phyloP scores from a whole-genome alignment of 2,888 invertebrate species.

The Microctonus hyperodae region DNA sequence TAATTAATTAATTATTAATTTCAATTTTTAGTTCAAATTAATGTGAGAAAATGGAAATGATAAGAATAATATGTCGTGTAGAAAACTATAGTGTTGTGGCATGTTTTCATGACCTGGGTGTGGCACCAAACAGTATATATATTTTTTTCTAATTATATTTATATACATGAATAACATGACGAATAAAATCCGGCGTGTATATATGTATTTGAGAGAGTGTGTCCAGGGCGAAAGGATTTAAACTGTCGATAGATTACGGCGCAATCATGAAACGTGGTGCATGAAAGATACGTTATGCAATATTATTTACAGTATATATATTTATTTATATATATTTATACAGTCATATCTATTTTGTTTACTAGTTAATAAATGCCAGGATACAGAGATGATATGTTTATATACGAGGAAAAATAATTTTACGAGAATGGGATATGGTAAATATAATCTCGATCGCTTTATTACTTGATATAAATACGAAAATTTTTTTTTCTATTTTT shows the following conservation, averaged over 20 bases:
- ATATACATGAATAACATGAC: constrained; percentile 5
- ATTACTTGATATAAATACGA: neutral
- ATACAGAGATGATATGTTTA: neutral
- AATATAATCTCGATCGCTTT: neutral
- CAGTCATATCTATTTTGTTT: neutral
- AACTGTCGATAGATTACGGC: neutral
- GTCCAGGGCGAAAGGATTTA: constrained; percentile 36
- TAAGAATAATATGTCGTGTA: neutral
- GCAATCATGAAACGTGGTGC: constrained; percentile 21
- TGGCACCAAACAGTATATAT: constrained; percentile 32
- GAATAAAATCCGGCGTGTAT: constrained; percentile 34
- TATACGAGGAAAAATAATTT: neutral
- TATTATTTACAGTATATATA: neutral
- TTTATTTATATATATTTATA: neutral
- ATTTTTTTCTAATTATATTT: neutral
- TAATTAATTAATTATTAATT: neutral
- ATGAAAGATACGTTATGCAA: constrained; percentile 5
- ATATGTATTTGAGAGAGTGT: constrained; percentile 17
- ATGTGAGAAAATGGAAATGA: neutral
- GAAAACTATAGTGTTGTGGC: constrained; percentile 17
- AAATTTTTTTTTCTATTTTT: neutral
- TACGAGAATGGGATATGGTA: neutral
- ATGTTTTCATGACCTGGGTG: constrained; percentile 43
- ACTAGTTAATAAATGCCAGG: neutral
- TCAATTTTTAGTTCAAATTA: neutral